Base-by-base conservation (phyloP, 1,140 invertebrate species). In the Bacillus rossius region DNA sequence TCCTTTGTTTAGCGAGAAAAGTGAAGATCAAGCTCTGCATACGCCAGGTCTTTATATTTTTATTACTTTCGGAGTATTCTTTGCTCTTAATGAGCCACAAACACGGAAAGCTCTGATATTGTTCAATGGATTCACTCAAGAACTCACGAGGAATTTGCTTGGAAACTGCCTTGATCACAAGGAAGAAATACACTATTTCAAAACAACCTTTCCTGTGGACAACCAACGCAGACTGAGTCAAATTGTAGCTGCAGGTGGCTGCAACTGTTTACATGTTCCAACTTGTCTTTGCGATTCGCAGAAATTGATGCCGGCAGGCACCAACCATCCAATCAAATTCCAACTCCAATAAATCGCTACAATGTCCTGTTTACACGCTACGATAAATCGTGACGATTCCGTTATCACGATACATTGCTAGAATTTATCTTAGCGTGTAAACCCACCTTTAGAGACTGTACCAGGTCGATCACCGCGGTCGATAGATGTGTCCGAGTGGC, bases 401-500 rank as follows among this genome's bases (percentile, higher is more conserved):
- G 42, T 55, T 23, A 23, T 59, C 42, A 53, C 16, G 38, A 55
- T 55, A 53, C 54, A 20, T 59, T 20, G 49, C 58, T 72, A 83
- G 4, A 64, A 34, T n/a, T n/a, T 34, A 34, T 34, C 29, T 4
- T 34, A 7, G 29, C 29, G 29, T 34, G 10, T 34, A 34, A 34
- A 34, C 29, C 29, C 29, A 34, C 29, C 29, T 34, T 34, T n/a
- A n/a, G n/a, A n/a, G n/a, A n/a, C n/a, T n/a, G n/a, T n/a, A n/a
- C n/a, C n/a, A n/a, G n/a, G n/a, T n/a, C n/a, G n/a, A n/a, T n/a
- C n/a, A n/a, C n/a, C n/a, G n/a, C n/a, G n/a, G n/a, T n/a, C n/a
- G n/a, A n/a, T n/a, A n/a, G n/a, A n/a, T n/a, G n/a, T n/a, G n/a
- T n/a, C n/a, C n/a, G n/a, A n/a, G n/a, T n/a, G n/a, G n/a, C n/a